phyloP scores from a whole-genome alignment of 2,797 vertebrate species.

The Acanthopagrus latus region DNA sequence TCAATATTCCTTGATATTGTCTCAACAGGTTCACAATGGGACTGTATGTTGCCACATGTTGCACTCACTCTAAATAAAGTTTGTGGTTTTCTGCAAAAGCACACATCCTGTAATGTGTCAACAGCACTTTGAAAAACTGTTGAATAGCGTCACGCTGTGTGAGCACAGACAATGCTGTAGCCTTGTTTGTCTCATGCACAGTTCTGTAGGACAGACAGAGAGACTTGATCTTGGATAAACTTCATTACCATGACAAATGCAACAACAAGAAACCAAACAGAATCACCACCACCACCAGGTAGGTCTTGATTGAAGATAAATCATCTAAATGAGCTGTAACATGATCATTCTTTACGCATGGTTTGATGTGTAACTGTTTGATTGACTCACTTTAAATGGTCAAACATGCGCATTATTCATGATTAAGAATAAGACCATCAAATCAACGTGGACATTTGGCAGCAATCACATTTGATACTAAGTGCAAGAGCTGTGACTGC shows the following conservation, averaged over 20 bases:
- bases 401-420: not conserved
- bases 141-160: not conserved
- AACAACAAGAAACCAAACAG: no score
- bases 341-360: not conserved
- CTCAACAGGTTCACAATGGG: not conserved
- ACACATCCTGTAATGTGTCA: conserved; percentile 78
- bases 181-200: conserved; percentile 16
- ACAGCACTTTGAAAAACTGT: conserved; percentile 36
- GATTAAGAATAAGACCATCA: not conserved
- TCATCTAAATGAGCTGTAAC: not conserved
- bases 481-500: not conserved
- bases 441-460: not conserved
- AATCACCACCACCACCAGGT: accelerated
- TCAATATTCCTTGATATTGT: not conserved
- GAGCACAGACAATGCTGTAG: conserved; percentile 11
- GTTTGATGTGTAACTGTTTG: not conserved
- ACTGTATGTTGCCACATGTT: not conserved
- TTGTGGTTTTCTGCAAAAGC: conserved; percentile 86
- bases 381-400: not conserved
- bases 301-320: conserved; percentile 34
- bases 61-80: conserved; percentile 37
- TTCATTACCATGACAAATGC: conserved; percentile 52
- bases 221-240: not conserved
- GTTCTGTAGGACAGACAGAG: not conserved
- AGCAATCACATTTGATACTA: not conserved